Evolutionary conservation across 2,797 vertebrate species (phyloP), one percentile per base, ranked within the genome.

Genomic region (Coreius guichenoti): DNA sequence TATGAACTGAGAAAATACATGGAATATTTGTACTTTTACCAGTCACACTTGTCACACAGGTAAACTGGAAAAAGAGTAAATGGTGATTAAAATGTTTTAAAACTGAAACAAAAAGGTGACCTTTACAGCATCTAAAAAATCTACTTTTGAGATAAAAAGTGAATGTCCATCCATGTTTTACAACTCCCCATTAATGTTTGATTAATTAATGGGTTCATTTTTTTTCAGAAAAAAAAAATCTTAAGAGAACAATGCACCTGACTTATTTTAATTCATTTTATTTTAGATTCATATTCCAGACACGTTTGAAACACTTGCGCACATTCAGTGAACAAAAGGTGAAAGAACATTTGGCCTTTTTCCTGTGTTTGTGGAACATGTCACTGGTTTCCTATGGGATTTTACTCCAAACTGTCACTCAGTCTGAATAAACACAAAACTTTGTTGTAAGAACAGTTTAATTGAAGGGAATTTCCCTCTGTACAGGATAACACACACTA

Each of bases 341-440:
- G 83, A 82, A 85, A 80, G 67, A 82, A 69, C 23, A 61, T 82
- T 81, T 85, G 75, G 75, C 51, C 63, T 76, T 86, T 90, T 90
- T 93, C 91, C 90, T 92, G 89, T 92, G 89, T 93, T 92, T 92
- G 88, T 91, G 79, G 74, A 88, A 87, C 78, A 86, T 87, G 86
- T 80, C 86, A 86, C 76, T 78, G 67, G 80, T 87, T 90, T 90
- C 90, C 87, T 86, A 67, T 80, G 61, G 80, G 81, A 86, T 89
- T 90, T 86, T 80, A 29, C 82, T 77, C 31, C 90, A 85, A 90
- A 86, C 88, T 90, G 89, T 90, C 92, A 90, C 72, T 93, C 90
- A 90, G 63, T 84, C 76, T 80, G 85, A 86, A 74, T 81, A 75
- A 85, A 83, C 36, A 36, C 84, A 76, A 86, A 81, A 80, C 70